Base-by-base conservation (phyloP, 2,113 vertebrate species). In the Xenotilapia leptura region DNA sequence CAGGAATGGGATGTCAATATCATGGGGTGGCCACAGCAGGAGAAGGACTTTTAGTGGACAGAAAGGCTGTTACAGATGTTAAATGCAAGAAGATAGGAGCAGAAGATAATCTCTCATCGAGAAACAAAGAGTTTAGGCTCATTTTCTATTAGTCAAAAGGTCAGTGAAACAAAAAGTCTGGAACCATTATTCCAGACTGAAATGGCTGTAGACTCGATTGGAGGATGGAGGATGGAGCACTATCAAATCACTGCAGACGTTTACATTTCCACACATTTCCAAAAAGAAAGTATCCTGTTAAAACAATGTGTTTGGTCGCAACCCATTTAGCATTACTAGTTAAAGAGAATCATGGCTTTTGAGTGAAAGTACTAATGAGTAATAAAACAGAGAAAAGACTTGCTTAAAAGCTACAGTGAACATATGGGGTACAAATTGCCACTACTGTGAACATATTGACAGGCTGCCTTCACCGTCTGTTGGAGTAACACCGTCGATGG, bases 21-120 rank as follows among this genome's bases (percentile, higher is more conserved):
- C 38, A 91, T 79, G 91, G 82, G 58, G 79, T 89, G 81, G 51
- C 82, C 92, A 15, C 90, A 92, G 89, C 89, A 21, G 88, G 88
- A 62, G 83, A 17, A 21, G 49, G 28, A 84, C 82, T 49, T 88
- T 87, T 80, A 79, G 26, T 26, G 45, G 81, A 65, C 28, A 47
- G 84, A 86, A 83, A 84, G 38, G 47, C 79, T 87, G 82, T 79
- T 87, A 79, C 82, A 86, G 73, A 49, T 58, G 88, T 92, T 92
- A 84, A 88, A 90, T 75, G 79, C 19, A 62, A 58, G 80, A 90
- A 77, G 31, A 89, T 79, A 53, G 80, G 84, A 92, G 86, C 54
- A 21, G 85, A 91, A 84, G 80, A 84, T 65, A 65, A 60, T 80
- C 55, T 77, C 45, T 79, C 28, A 8, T 80, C 31, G 36, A 58